A percentile compares a stretch with the other conserved stretches of the same genome.
phyloP scores from a whole-genome alignment of 2,797 vertebrate species.

The Propithecus deckenii region DNA sequence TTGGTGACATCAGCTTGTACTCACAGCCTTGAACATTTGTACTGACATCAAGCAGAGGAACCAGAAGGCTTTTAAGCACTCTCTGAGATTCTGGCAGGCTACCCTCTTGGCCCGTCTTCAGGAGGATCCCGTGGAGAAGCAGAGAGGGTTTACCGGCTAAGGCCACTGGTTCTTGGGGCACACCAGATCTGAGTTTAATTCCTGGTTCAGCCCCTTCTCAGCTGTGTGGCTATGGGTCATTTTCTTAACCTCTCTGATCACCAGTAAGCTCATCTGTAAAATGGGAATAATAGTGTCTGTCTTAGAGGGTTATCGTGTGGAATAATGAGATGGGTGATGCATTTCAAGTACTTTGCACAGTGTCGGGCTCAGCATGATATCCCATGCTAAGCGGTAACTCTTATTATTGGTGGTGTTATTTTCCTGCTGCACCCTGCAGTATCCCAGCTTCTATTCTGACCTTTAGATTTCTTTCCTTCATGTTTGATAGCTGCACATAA shows the following conservation, averaged over 20 bases:
- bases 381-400: background rate
- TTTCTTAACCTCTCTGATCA: constrained; percentile 1
- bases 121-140: background rate
- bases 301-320: background rate
- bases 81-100: background rate
- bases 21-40: constrained; percentile 22
- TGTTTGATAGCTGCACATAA: background rate
- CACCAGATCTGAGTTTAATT: background rate
- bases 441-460: background rate
- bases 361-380: fast-evolving
- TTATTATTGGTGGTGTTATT: background rate
- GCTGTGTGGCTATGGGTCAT: background rate
- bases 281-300: background rate
- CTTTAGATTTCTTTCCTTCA: background rate
- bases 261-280: background rate
- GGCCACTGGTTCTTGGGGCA: background rate
- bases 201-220: background rate
- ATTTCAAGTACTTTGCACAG: background rate
- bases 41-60: background rate
- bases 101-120: background rate
- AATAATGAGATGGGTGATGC: background rate
- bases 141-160: background rate
- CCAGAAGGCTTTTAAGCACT: constrained; percentile 12
- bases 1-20: background rate
- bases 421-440: background rate